Evolutionary conservation across 2,113 vertebrate species (phyloP), one percentile per base, ranked within the genome.

Genomic region (Globicephala melas): DNA sequence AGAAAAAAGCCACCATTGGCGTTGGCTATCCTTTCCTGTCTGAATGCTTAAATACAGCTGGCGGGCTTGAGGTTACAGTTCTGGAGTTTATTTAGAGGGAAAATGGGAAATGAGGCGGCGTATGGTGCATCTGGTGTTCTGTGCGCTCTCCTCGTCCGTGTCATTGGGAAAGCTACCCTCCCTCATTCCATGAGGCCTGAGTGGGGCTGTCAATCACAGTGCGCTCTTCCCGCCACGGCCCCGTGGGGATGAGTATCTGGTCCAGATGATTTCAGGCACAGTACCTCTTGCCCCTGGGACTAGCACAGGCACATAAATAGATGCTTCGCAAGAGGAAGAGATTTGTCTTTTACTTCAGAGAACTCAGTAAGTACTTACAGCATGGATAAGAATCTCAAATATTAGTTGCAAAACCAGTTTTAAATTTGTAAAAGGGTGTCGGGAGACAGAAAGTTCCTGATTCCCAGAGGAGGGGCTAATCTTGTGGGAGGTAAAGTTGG

Each of bases 171-270:
- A 44, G 20, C 21, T 3, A 4, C 6, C 28, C n/a, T 67, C 21
- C 36, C 28, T 47, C 17, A 17, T 44, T 63, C 47, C 18, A 2
- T 15, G 86, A 38, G 38, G 2, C 67, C 44, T 50, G n/a, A 23
- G 41, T 58, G 71, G 55, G 55, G 31, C 33, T 4, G 28, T 50
- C 62, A 41, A 0, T 82, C 28, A 55, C 25, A 79, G 25, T 11
- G 31, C 18, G 25, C 20, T 5, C 2, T 26, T 9, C 1, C 14
- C 6, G 10, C 0, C 21, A 1, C 1, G 50, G n/a, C 21, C 18
- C 26, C 26, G 4, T 0, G 8, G 4, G 6, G 18, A 3, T 41
- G 38, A 50, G 8, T 38, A 23, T 91, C 36, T 55, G 28, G 6
- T 90, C n/a, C 36, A 14, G 33, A 28, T 36, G 80, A 18, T 60